A percentile compares a stretch with the other conserved stretches of the same genome.
Conservation (phyloP, 37 sponge, comb jelly and placozoan genomes). For the Petrosia ficiformis region DNA sequence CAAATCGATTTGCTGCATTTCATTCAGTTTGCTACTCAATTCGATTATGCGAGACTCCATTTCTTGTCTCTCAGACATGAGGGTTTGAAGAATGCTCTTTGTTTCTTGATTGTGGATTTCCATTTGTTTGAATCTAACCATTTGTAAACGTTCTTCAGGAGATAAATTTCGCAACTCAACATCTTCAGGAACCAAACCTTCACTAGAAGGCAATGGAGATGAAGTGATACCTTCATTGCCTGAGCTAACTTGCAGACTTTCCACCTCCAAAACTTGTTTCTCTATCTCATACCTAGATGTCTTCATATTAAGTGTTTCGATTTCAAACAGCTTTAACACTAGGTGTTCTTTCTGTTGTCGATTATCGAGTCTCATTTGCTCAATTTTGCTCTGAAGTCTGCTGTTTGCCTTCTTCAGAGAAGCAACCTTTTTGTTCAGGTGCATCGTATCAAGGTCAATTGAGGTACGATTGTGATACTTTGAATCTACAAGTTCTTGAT, state of each 20-base stretch:
- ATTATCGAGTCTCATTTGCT: conserved; percentile 26
- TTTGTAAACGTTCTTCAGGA: conserved; percentile 43
- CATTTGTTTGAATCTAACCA: conserved; percentile 53
- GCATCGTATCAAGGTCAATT: conserved; percentile 45
- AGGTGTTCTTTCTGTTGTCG: conserved; percentile 64
- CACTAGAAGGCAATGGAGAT: neutral
- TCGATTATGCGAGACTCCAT: conserved; percentile 33
- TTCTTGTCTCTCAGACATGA: conserved; percentile 37
- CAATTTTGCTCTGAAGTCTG: conserved; percentile 27
- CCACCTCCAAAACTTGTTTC: conserved; percentile 30
- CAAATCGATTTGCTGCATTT: conserved; percentile 15
- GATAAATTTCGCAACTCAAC: neutral
- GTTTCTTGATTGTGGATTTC: conserved; percentile 49
- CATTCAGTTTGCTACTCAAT: conserved; percentile 5
- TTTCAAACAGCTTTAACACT: conserved; percentile 60
- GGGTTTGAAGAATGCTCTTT: conserved; percentile 11
- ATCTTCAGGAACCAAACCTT: neutral
- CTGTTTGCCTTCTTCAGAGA: conserved; percentile 32
- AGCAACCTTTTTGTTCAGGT: conserved; percentile 37
- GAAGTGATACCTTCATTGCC: neutral
- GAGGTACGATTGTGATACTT: conserved; percentile 11
- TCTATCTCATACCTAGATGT: conserved; percentile 52
- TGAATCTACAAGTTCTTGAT: conserved; percentile 36
- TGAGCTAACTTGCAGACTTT: conserved; percentile 6
- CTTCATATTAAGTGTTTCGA: conserved; percentile 47